A percentile compares a stretch with the other conserved stretches of the same genome.
Evolutionary conservation across 2,113 vertebrate species (phyloP).

Genomic region (Suricata suricatta): DNA sequence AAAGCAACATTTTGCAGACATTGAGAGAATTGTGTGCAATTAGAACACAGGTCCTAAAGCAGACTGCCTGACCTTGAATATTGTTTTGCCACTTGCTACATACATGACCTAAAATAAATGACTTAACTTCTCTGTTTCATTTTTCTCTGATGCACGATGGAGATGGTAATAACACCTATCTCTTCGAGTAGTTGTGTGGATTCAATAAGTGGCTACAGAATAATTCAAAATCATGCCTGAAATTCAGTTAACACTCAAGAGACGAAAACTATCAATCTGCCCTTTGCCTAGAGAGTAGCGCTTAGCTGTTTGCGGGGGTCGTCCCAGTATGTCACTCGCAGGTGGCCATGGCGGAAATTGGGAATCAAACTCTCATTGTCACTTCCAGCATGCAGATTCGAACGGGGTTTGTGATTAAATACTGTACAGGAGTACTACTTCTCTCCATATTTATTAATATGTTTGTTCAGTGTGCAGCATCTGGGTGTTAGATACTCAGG

Average conservation of each 20-base stretch:
- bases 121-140: background rate
- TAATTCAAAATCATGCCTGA: background rate
- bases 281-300: too few species aligned
- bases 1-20: background rate
- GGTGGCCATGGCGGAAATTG: background rate
- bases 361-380: background rate
- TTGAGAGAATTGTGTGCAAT: background rate
- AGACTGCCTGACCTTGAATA: background rate
- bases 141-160: background rate
- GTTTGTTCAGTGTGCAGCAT: too few species aligned
- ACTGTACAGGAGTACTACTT: background rate
- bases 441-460: background rate
- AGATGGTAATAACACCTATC: background rate
- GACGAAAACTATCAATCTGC: background rate
- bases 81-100: background rate
- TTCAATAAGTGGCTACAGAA: background rate
- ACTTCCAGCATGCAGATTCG: background rate
- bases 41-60: background rate
- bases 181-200: too few species aligned
- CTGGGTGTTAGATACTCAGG: too few species aligned
- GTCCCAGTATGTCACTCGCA: background rate
- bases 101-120: background rate
- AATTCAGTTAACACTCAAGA: background rate
- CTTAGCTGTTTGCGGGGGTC: fast-evolving
- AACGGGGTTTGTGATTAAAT: background rate